Percentiles rank a stretch among this genome's conserved stretches.
These are phyloP conservation scores for Trachelus iudaicus DNA, from an alignment of 2,888 invertebrate species.

Conservation along the genomic window DNA sequence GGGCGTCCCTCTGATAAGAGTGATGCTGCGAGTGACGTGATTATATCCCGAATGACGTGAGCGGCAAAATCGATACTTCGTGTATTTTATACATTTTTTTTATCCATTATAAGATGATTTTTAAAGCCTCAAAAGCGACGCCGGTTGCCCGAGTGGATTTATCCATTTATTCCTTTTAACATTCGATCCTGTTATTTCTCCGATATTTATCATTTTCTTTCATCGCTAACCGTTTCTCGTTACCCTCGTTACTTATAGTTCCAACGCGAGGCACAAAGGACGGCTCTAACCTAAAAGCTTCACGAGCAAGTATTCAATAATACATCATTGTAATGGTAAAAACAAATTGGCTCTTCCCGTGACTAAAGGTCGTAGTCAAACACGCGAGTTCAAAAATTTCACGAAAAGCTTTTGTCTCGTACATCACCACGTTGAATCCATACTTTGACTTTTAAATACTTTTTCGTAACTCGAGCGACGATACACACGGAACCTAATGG, in stretches of 20 bases:
- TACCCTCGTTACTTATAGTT: not conserved
- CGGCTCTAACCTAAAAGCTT: not conserved
- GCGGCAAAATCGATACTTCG: constrained; percentile 34
- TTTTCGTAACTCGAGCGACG: not conserved
- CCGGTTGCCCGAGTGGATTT: not conserved
- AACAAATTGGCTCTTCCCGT: not conserved
- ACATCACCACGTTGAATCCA: not conserved
- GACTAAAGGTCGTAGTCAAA: not conserved
- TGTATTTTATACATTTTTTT: constrained; percentile 25
- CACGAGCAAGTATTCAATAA: not conserved
- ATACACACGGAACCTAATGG: not conserved
- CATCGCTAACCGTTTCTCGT: not conserved
- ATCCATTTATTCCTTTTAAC: not conserved
- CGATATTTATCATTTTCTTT: not conserved
- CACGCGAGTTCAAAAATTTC: not conserved
- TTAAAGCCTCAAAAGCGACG: not conserved
- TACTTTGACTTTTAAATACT: not conserved
- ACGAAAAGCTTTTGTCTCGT: not conserved
- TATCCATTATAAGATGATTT: constrained; percentile 15
- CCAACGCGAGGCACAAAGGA: not conserved
- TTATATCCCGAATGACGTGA: not conserved
- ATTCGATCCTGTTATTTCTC: not conserved
- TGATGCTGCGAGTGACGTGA: not conserved
- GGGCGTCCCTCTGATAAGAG: not conserved
- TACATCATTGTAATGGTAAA: not conserved